Conservation (phyloP, 30 jellyfish, hydroid and myxozoan species). For the Aurelia aurita complex sp. Pacific region DNA sequence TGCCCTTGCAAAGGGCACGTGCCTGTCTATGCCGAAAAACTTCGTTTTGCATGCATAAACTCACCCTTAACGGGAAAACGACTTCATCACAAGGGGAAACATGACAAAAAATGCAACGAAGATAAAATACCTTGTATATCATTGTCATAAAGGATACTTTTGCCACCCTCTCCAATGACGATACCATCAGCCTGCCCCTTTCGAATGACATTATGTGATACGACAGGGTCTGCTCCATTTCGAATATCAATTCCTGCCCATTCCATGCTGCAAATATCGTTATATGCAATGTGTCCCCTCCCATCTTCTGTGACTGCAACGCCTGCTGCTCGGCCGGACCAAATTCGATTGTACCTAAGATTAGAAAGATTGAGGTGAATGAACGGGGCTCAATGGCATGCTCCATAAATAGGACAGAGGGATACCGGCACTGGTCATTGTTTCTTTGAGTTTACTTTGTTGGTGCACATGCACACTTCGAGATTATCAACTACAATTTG, state of each 20-base stretch:
- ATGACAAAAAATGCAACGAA: too few relatives aligned
- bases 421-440: too few relatives aligned
- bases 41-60: too few relatives aligned
- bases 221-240: slow-evolving; percentile 94
- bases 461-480: too few relatives aligned
- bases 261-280: slow-evolving; percentile 82
- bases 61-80: too few relatives aligned
- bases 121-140: slow-evolving; percentile 71
- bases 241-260: slow-evolving; percentile 98
- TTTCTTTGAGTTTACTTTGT: too few relatives aligned
- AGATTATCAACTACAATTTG: too few relatives aligned
- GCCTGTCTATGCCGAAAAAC: too few relatives aligned
- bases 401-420: too few relatives aligned
- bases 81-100: too few relatives aligned
- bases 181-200: slow-evolving; percentile 93
- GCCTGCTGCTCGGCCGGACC: slow-evolving; percentile 93
- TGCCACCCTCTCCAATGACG: slow-evolving; percentile 88
- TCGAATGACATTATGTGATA: slow-evolving; percentile 79
- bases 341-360: slow-evolving; percentile 66
- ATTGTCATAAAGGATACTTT: slow-evolving; percentile 77
- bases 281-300: slow-evolving; percentile 80
- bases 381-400: neutral
- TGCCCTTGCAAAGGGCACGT: too few relatives aligned
- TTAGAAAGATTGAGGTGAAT: neutral
- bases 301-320: slow-evolving; percentile 94